Base-by-base conservation (phyloP, 1,140 invertebrate species). In the Wasmannia auropunctata region DNA sequence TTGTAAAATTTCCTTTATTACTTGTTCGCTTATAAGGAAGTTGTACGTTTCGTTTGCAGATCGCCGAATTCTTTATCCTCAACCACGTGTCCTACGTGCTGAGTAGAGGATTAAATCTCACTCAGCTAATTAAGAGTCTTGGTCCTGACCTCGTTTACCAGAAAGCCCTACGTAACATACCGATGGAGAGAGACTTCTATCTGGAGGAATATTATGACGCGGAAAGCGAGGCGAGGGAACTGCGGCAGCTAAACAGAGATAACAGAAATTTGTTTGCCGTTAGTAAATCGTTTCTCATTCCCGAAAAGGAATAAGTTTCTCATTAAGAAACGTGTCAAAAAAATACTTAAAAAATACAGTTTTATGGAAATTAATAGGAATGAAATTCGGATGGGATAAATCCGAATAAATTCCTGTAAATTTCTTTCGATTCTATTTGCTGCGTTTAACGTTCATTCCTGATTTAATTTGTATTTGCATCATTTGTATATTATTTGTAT, bases 191-290 rank as follows among this genome's bases (percentile, higher is more conserved):
- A 63, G 87, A 90, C 2, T 1, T 76, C 8, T 88, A 92, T 80
- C 22, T 91, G 37, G 87, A 93, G 22, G 87, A 87, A 25, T 43
- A 88, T 34, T 86, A 91, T 43, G 22, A 60, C 5, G 43, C 83
- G 19, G 81, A 88, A 25, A 37, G 10, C 43, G 19, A n/a, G 11
- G 11, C 19, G 4, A 60, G 70, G 28, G 34, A 58, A 3, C 34
- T 81, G 46, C 69, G 22, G 11, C 19, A 72, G 2, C 40, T 91
- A 7, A 25, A 60, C 28, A 91, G 91, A 72, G 63, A 84, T 14
- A 86, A 89, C 63, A 85, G 91, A 51, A 88, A 91, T 76, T 88
- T 88, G 43, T 74, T n/a, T 87, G 37, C 85, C 4, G 93, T 93
- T 58, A 87, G 92, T 90, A 6, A 70, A 83, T 7, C 69, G 34